A percentile compares a stretch with the other conserved stretches of the same genome.
Conservation (phyloP, 2,797 vertebrate species). For the Falco naumanni region DNA sequence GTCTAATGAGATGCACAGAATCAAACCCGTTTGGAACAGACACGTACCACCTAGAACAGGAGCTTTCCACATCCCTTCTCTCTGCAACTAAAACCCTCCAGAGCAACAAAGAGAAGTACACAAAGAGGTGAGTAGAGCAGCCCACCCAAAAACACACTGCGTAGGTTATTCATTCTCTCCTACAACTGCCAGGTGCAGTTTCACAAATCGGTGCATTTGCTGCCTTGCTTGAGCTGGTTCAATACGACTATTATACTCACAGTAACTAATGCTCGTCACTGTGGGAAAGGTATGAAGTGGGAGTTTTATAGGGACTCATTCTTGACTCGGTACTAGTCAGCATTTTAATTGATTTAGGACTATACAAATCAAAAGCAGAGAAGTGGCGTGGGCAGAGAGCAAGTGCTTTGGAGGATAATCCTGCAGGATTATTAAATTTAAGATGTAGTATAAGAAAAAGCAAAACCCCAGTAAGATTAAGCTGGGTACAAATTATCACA, state of each 20-base stretch:
- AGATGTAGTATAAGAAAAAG: not conserved
- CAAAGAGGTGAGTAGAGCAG: not conserved
- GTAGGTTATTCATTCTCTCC: not conserved
- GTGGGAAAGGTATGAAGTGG: not conserved
- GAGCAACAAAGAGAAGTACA: not conserved
- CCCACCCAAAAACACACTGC: fast-evolving
- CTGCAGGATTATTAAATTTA: not conserved
- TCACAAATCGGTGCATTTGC: not conserved
- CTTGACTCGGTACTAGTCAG: not conserved
- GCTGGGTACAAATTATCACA: not conserved
- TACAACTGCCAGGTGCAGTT: not conserved
- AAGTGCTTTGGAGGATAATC: not conserved
- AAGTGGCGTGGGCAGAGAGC: not conserved
- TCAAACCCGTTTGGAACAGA: not conserved
- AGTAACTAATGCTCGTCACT: not conserved
- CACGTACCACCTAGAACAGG: fast-evolving
- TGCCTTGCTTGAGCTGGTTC: not conserved
- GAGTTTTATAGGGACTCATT: not conserved
- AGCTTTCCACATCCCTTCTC: not conserved
- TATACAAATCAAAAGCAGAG: not conserved
- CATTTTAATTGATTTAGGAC: not conserved
- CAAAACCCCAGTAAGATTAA: not conserved
- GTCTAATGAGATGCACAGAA: not conserved
- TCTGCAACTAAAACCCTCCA: not conserved
- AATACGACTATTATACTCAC: not conserved